These are phyloP conservation scores for Baronia brevicornis DNA, from an alignment of 2,888 invertebrate species.

Conservation along the genomic window DNA sequence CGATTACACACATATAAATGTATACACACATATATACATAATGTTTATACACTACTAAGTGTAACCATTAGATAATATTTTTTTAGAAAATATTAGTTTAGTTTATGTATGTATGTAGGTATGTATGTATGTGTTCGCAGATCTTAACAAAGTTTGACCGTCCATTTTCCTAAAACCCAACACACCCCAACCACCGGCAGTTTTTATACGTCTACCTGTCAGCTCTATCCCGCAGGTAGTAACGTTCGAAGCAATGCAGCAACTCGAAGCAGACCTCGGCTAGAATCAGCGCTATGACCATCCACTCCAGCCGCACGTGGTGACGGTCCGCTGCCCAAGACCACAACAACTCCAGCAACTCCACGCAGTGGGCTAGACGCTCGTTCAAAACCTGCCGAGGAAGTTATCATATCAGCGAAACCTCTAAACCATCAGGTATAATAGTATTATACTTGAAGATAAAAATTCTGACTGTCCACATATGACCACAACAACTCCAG, in stretches of 20 bases:
- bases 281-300: conserved; percentile 96
- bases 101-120: too few relatives aligned
- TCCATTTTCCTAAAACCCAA: too few relatives aligned
- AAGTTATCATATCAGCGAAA: neutral
- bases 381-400: conserved; percentile 91
- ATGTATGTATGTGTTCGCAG: too few relatives aligned
- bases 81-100: too few relatives aligned
- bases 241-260: conserved; percentile 84
- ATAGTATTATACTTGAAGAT: neutral
- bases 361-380: conserved; percentile 94
- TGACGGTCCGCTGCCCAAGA: conserved; percentile 94
- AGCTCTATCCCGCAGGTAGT: conserved; percentile 24
- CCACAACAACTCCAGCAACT: conserved; percentile 91
- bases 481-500: conserved; percentile 92
- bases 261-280: conserved; percentile 94
- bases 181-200: neutral
- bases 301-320: conserved; percentile 95
- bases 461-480: too few relatives aligned
- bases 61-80: too few relatives aligned
- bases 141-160: too few relatives aligned
- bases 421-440: neutral
- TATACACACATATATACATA: too few relatives aligned
- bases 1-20: too few relatives aligned
- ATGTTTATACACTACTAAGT: too few relatives aligned
- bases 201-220: conserved; percentile 9